Conservation (phyloP, 2,113 vertebrate species). For the Lates calcarifer region DNA sequence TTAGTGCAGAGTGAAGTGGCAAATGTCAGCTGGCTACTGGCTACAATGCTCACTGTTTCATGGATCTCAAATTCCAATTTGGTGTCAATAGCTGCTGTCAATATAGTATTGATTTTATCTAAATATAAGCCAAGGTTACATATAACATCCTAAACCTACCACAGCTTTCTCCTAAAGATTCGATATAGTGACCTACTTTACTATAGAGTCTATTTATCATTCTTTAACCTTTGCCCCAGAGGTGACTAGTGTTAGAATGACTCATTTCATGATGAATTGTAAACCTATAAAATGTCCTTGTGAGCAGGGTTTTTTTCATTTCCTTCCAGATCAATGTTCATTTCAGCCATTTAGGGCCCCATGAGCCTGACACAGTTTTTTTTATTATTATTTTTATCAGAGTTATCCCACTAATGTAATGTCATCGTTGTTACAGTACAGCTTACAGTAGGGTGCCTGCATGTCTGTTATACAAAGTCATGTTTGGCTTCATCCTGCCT, state of each 20-base stretch:
- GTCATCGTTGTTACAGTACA: background rate
- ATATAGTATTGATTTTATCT: slow-evolving; percentile 39
- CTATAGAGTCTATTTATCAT: slow-evolving; percentile 10
- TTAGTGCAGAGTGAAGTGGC: background rate
- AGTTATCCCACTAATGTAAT: slow-evolving; percentile 10
- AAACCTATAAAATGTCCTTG: slow-evolving; percentile 25
- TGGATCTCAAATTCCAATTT: slow-evolving; percentile 12
- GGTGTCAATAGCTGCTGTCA: slow-evolving; percentile 8
- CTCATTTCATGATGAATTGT: slow-evolving; percentile 15
- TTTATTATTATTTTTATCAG: too few relatives aligned
- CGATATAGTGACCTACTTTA: background rate
- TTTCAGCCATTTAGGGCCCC: slow-evolving; percentile 3
- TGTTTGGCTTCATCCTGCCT: slow-evolving; percentile 8
- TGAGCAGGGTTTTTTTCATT: background rate
- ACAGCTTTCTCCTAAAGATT: background rate
- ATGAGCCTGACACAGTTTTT: background rate
- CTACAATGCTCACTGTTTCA: background rate
- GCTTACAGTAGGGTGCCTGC: background rate
- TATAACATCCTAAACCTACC: background rate
- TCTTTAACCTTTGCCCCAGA: slow-evolving; percentile 18
- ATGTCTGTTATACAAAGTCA: background rate
- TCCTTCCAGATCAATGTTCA: slow-evolving; percentile 25
- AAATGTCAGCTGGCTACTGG: background rate
- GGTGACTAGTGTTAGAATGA: background rate
- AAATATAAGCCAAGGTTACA: slow-evolving; percentile 28